Evolutionary conservation across 1,140 invertebrate species (phyloP).

Genomic region (Hycleus cichorii): DNA sequence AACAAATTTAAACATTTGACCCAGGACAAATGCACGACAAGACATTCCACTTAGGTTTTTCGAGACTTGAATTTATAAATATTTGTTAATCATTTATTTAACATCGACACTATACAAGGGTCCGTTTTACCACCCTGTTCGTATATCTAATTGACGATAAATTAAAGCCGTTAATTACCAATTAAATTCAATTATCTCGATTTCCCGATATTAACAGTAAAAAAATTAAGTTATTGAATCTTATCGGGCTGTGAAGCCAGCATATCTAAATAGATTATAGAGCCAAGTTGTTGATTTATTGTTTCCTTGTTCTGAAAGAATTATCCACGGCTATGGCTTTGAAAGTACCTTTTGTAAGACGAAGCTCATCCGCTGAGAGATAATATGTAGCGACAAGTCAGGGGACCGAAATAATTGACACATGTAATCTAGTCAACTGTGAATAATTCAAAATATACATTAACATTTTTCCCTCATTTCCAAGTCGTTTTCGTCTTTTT

Average conservation of each 20-base stretch:
- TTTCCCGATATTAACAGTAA: too few species aligned
- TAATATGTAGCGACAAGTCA: constrained; percentile 27
- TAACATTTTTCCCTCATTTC: too few species aligned
- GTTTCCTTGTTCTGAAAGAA: constrained; percentile 15
- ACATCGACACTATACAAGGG: background rate
- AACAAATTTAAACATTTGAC: constrained; percentile 15
- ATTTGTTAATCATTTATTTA: constrained; percentile 22
- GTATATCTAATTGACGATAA: background rate
- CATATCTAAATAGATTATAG: constrained; percentile 19
- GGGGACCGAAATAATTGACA: constrained; percentile 33
- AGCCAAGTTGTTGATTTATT: constrained; percentile 19
- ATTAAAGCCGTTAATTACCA: too few species aligned
- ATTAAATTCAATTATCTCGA: too few species aligned
- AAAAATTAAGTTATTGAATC: too few species aligned
- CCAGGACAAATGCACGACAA: constrained; percentile 28
- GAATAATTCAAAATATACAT: background rate
- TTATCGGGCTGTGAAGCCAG: background rate
- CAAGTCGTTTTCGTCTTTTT: too few species aligned
- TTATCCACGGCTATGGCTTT: constrained; percentile 15
- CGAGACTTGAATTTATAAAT: constrained; percentile 26
- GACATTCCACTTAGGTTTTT: constrained; percentile 30
- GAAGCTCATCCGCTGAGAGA: background rate
- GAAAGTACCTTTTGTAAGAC: background rate
- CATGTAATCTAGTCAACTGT: constrained; percentile 33
- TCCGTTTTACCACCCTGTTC: background rate